Base-by-base conservation (phyloP, 2,797 vertebrate species). In the Eulemur rubriventer region DNA sequence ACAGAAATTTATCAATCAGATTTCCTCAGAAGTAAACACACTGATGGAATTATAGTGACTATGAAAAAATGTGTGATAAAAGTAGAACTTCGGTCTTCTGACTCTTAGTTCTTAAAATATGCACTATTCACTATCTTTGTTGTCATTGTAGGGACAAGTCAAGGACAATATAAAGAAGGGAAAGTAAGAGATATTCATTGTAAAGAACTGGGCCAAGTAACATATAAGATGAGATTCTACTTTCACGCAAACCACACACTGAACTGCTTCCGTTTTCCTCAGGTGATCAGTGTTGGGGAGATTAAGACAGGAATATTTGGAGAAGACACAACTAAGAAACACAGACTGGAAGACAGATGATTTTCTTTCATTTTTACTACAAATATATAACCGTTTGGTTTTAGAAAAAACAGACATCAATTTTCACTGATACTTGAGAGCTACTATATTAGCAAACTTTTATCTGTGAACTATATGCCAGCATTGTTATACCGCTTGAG, bases 161-260 rank as follows among this genome's bases (percentile, higher is more conserved):
- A 52, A 82, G 24, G 33, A n/a, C 41, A 38, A 70, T 1, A 0
- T 22, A 30, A 78, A n/a, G 72, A 59, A 73, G 12, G 18, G 26
- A 24, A 33, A 55, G 4, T 1, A 26, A 3, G n/a, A 57, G 35
- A 46, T 4, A 4, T 0, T 1, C 6, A 4, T 41, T 48, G 11
- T 10, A 26, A 69, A 89, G 18, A 33, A 18, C 28, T 67, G 18
- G 12, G 1, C 7, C 6, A 4, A 3, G 14, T 0, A 1, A 6
- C 12, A 0, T 0, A 1, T 4, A 50, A 30, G n/a, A 14, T 1
- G 28, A 2, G 9, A 5, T 7, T 73, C 50, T 79, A 0, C 8
- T 35, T 86, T 76, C 73, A 48, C n/a, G 63, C 6, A 30, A 24
- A 5, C 24, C 24, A 6, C 28, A 8, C 0, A 13, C 1, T 7